Conservation (phyloP, 64 coral and sea anemone species). For the Montipora efflorescens region DNA sequence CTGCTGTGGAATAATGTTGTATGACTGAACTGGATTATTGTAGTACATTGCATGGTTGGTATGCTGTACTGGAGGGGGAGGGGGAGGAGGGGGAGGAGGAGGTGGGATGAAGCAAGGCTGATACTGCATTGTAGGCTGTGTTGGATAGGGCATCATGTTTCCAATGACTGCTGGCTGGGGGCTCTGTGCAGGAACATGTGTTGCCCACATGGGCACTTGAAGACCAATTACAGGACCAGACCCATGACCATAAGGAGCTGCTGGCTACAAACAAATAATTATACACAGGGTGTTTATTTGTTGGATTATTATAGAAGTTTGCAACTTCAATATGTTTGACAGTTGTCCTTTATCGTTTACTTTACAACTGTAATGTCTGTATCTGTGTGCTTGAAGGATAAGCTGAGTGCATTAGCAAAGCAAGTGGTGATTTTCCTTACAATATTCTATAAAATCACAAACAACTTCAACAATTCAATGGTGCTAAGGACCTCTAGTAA, state of each 20-base stretch:
- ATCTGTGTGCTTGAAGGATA: no score
- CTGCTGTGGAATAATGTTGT: conserved; percentile 33
- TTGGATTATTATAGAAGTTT: not conserved
- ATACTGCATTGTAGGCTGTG: conserved; percentile 39
- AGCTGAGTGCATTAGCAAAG: no score
- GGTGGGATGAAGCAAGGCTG: conserved; percentile 8
- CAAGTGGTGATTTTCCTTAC: no score
- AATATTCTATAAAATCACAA: no score
- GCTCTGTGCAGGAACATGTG: conserved; percentile 28
- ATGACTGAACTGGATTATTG: conserved; percentile 42
- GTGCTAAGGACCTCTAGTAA: no score
- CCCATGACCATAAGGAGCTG: conserved; percentile 38
- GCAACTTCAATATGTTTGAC: no score
- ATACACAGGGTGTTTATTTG: not conserved
- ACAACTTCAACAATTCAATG: no score
- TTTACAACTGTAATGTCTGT: no score
- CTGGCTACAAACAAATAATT: not conserved
- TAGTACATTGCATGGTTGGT: conserved; percentile 40
- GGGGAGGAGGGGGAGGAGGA: conserved; percentile 1
- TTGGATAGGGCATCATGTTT: conserved; percentile 39
- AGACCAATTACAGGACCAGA: conserved; percentile 28
- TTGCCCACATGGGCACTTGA: conserved; percentile 45
- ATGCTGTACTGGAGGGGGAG: conserved; percentile 15
- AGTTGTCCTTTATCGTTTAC: no score
- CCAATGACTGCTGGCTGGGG: conserved; percentile 18